Conservation (phyloP, 2,113 vertebrate species). For the Labeo catla region DNA sequence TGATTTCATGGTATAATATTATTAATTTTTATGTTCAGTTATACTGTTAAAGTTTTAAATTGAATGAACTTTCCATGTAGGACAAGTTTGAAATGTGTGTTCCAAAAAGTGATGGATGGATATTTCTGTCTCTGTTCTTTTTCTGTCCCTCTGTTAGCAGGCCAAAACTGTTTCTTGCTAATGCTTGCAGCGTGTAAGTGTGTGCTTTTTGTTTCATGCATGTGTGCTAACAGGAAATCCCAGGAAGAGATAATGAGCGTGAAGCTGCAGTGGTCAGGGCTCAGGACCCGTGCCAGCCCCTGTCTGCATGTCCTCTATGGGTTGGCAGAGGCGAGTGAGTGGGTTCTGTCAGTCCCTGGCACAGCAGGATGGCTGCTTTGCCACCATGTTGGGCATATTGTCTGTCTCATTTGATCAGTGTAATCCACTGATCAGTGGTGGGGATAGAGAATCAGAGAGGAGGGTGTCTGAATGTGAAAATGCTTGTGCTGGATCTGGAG, state of each 20-base stretch:
- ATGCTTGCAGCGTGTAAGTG: slow-evolving; percentile 33
- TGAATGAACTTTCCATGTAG: not conserved
- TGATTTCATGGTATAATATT: not conserved
- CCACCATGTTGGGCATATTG: slow-evolving; percentile 54
- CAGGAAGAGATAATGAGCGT: slow-evolving; percentile 41
- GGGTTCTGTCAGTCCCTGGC: slow-evolving; percentile 55
- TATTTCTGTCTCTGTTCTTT: slow-evolving; percentile 5
- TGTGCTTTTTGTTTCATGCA: slow-evolving; percentile 31
- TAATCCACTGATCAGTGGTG: slow-evolving; percentile 51
- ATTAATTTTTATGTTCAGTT: not conserved
- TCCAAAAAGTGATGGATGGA: not conserved
- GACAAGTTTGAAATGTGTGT: not conserved
- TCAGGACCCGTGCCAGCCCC: slow-evolving; percentile 37
- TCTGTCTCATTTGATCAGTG: slow-evolving; percentile 60
- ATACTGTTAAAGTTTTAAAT: too few relatives aligned
- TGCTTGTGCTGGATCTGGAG: slow-evolving; percentile 31
- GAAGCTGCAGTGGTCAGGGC: slow-evolving; percentile 37
- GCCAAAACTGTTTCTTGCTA: slow-evolving; percentile 51
- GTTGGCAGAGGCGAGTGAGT: slow-evolving; percentile 52
- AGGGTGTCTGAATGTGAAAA: slow-evolving; percentile 14
- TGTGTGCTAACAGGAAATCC: slow-evolving; percentile 31
- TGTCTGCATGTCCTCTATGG: slow-evolving; percentile 46
- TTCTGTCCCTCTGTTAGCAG: slow-evolving; percentile 40
- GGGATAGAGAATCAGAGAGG: not conserved
- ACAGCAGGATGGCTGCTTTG: slow-evolving; percentile 43